Evolutionary conservation across 2,113 vertebrate species (phyloP).

Genomic region (Silurus asotus): DNA sequence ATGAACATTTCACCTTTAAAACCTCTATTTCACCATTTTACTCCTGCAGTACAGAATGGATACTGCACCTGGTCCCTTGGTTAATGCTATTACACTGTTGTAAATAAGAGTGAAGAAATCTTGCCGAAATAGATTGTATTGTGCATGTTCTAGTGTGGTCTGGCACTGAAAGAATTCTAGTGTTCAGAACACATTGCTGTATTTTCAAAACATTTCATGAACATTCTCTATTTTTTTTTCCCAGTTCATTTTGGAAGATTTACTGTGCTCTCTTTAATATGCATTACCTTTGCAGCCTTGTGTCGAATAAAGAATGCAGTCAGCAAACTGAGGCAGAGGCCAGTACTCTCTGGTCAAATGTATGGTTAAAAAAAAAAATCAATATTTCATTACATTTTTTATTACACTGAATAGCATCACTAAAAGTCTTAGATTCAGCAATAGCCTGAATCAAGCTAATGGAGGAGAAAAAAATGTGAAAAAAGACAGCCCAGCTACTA

Average conservation of each 20-base stretch:
- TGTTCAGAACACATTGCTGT: constrained; percentile 58
- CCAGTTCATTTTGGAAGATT: constrained; percentile 58
- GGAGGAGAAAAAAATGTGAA: constrained; percentile 58
- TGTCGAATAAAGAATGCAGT: constrained; percentile 58
- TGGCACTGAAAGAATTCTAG: not conserved
- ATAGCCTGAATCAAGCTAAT: constrained; percentile 11
- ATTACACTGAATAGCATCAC: not conserved
- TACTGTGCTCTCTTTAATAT: constrained; percentile 1
- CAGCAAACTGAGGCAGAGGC: constrained; percentile 25
- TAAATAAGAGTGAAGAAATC: not conserved
- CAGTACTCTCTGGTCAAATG: not conserved
- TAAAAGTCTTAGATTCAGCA: not conserved
- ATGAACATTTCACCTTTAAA: not conserved
- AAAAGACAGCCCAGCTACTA: constrained; percentile 56
- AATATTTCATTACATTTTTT: constrained; percentile 15
- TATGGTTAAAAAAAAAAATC: constrained; percentile 2
- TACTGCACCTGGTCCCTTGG: not conserved
- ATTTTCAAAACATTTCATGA: constrained; percentile 50
- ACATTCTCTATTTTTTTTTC: constrained; percentile 60
- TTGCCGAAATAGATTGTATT: not conserved
- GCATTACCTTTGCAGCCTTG: constrained; percentile 50
- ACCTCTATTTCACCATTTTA: too few relatives aligned
- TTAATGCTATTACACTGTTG: not conserved
- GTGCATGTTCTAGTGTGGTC: not conserved
- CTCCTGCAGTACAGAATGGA: not conserved